Base-by-base conservation (phyloP, 2,888 invertebrate genomes). In the Prionchulus punctatus region DNA sequence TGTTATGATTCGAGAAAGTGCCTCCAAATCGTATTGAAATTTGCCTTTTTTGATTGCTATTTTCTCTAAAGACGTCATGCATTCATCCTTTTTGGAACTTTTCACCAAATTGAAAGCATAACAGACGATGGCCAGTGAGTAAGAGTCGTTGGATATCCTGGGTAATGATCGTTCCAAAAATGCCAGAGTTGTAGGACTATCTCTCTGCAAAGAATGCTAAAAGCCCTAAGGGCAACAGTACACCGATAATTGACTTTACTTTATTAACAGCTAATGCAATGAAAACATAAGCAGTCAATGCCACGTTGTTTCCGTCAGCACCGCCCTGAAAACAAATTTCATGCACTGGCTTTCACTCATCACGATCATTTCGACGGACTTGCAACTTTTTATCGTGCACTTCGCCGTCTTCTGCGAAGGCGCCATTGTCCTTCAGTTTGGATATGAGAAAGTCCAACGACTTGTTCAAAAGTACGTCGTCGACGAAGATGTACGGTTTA, bases 251-350 rank as follows among this genome's bases (percentile, higher is more conserved):
- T 18, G 36, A 7, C 30, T 55, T 47, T 56, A 63, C 67, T 30
- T 66, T 65, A 62, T 72, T 72, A 69, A 86, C 85, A 21, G 84
- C 75, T 60, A 91, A 80, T 0, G 87, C 80, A 27, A 85, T 76
- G 1, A 86, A 73, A 0, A 84, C 83, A 68, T 84, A 85, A 0
- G 90, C 87, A 0, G 89, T 84, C n/a, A 90, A 75, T 0, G 86
- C 82, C 36, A 86, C 74, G 7, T 18, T 18, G 18, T 7, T 7
- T 28, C 83, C 74, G 15, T 69, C 82, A 63, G 81, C 79, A 26
- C 82, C 82, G 45, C 82, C 82, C 68, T 74, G 61, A 15, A 64
- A 59, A n/a, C 36, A 28, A 18, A 57, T 30, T 4, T 28, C 30
- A 55, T 21, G 1, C 30, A 55, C 27, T 23, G 23, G 23, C 47